Percentiles rank a stretch among this genome's conserved stretches.
Evolutionary conservation across 92 coral and sea anemone genomes (phyloP).

Genomic region (Pocillopora meandrina): DNA sequence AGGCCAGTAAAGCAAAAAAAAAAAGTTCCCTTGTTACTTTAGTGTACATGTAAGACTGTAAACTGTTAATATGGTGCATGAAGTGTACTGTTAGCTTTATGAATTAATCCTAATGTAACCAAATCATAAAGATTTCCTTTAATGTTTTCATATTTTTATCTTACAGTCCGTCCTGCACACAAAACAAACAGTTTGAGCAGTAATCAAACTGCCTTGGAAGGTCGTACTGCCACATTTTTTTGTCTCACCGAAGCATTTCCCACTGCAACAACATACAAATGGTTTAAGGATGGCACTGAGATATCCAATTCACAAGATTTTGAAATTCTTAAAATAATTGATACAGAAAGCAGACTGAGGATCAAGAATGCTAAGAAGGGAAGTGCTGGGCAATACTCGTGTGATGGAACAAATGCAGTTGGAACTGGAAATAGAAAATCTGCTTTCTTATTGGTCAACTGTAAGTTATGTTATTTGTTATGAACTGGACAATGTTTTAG

Average conservation of each 20-base stretch:
- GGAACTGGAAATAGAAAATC: slow-evolving; percentile 59
- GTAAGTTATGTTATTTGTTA: slow-evolving; percentile 35
- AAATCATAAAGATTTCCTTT: no score
- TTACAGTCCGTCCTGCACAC: slow-evolving; percentile 53
- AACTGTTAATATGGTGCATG: no score
- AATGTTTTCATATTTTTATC: neutral
- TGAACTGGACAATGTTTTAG: no score
- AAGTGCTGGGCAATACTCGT: slow-evolving; percentile 51
- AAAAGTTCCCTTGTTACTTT: no score
- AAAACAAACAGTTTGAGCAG: neutral
- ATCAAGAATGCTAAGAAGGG: slow-evolving; percentile 24
- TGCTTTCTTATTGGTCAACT: slow-evolving; percentile 41
- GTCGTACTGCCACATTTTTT: slow-evolving; percentile 11
- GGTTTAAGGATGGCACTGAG: slow-evolving; percentile 30
- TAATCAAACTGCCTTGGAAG: slow-evolving; percentile 37
- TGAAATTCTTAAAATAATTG: neutral
- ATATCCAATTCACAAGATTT: slow-evolving; percentile 11
- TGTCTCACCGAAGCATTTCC: slow-evolving; percentile 53
- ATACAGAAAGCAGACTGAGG: slow-evolving; percentile 29
- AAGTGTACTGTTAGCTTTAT: no score
- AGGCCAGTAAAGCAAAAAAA: no score
- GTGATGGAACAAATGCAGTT: slow-evolving; percentile 56
- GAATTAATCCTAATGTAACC: no score
- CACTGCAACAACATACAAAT: slow-evolving; percentile 24
- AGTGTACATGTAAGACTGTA: no score